Conservation (phyloP, 2,888 invertebrate species). For the Scaptomyza parva region DNA sequence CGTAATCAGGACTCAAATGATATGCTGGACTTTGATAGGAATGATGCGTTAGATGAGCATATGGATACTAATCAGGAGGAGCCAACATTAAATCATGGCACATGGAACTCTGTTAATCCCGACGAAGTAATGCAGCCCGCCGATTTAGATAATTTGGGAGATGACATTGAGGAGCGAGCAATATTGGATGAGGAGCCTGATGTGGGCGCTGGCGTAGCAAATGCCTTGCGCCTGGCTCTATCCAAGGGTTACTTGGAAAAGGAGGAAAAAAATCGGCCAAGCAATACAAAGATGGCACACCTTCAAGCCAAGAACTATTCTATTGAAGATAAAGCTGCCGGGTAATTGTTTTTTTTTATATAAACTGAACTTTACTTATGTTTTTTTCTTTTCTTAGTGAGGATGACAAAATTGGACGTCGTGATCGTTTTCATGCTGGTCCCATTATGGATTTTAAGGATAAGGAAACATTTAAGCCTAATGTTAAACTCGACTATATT, state of each 20-base stretch:
- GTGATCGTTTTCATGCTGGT: slow-evolving; percentile 91
- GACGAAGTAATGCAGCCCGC: slow-evolving; percentile 84
- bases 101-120: slow-evolving; percentile 94
- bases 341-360: no score
- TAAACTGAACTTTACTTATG: no score
- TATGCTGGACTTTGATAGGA: slow-evolving; percentile 85
- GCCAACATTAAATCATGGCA: slow-evolving; percentile 87
- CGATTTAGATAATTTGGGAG: slow-evolving; percentile 85
- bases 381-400: slow-evolving; percentile 86
- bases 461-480: slow-evolving; percentile 95
- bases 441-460: slow-evolving; percentile 97
- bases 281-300: slow-evolving; percentile 90
- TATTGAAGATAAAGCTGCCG: slow-evolving; percentile 91
- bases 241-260: slow-evolving; percentile 97
- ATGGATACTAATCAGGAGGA: slow-evolving; percentile 83
- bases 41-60: slow-evolving; percentile 83
- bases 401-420: slow-evolving; percentile 91
- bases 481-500: slow-evolving; percentile 97
- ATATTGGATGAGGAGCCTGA: slow-evolving; percentile 95
- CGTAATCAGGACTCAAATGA: slow-evolving; percentile 91
- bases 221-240: slow-evolving; percentile 94
- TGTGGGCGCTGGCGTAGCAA: slow-evolving; percentile 95
- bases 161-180: slow-evolving; percentile 84
- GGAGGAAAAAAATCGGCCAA: slow-evolving; percentile 90
- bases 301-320: slow-evolving; percentile 92